These are phyloP conservation scores for Furcula furcula DNA, from an alignment of 2,888 invertebrate species.

Conservation along the genomic window DNA sequence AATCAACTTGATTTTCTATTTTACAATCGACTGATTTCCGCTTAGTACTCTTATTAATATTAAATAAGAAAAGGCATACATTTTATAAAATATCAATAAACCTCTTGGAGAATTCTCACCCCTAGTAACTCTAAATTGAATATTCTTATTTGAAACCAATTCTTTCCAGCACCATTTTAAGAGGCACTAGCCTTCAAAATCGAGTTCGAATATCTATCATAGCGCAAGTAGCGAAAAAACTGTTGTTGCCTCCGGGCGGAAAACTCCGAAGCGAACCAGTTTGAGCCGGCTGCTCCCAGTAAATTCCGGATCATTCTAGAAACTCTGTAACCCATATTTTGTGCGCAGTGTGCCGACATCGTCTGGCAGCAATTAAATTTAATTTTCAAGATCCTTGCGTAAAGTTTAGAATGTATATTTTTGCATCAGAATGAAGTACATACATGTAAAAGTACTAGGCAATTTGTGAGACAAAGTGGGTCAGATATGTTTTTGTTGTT, in stretches of 20 bases:
- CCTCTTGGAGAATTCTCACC: too few species aligned
- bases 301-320: conserved; percentile 36
- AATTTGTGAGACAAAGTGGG: conserved; percentile 26
- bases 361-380: conserved; percentile 47
- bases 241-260: conserved; percentile 7
- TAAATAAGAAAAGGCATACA: too few species aligned
- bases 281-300: conserved; percentile 37
- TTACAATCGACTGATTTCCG: too few species aligned
- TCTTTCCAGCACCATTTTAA: neutral
- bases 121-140: neutral
- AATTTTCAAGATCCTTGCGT: conserved; percentile 52
- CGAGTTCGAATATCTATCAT: conserved; percentile 9
- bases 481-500: conserved; percentile 10
- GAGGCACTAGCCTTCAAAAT: conserved; percentile 1
- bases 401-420: conserved; percentile 24
- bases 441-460: conserved; percentile 7
- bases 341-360: conserved; percentile 45
- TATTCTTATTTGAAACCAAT: neutral
- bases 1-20: too few species aligned
- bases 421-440: too few species aligned
- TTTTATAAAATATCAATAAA: too few species aligned
- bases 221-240: conserved; percentile 9
- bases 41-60: too few species aligned
- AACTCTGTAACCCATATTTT: conserved; percentile 44
- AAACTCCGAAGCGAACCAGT: conserved; percentile 15